Evolutionary conservation across 2,797 vertebrate genomes (phyloP).

Genomic region (Salmo trutta): DNA sequence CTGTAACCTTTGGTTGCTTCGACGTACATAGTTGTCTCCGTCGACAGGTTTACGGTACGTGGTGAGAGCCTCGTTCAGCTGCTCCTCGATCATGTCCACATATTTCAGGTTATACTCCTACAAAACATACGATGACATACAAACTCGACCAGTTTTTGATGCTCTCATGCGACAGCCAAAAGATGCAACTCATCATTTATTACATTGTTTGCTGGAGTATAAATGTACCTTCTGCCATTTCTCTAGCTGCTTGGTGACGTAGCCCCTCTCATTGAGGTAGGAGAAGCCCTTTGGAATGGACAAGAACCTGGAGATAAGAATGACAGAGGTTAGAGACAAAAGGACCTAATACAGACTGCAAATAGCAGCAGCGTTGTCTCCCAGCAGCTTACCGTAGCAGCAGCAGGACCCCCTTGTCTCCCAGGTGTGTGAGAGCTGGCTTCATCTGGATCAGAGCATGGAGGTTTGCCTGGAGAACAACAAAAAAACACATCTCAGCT

Average conservation of each 20-base stretch:
- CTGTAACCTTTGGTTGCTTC: constrained; percentile 86
- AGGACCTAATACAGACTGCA: background rate
- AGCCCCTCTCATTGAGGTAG: constrained; percentile 85
- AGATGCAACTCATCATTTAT: background rate
- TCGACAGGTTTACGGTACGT: constrained; percentile 86
- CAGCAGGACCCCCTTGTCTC: constrained; percentile 84
- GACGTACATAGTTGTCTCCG: constrained; percentile 87
- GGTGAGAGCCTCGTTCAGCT: constrained; percentile 86
- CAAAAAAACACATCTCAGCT: background rate
- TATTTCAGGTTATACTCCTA: constrained; percentile 87
- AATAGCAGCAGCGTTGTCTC: background rate
- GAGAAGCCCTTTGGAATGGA: constrained; percentile 89
- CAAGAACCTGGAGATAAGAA: constrained; percentile 75
- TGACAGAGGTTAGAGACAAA: background rate
- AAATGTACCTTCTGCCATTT: constrained; percentile 83
- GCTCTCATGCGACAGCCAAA: background rate
- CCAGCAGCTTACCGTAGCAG: constrained; percentile 76
- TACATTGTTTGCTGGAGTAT: background rate
- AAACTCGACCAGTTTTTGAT: background rate
- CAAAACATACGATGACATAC: background rate
- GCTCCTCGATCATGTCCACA: constrained; percentile 85
- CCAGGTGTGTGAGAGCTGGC: constrained; percentile 85
- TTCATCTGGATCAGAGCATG: constrained; percentile 88
- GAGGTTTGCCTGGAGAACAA: constrained; percentile 78
- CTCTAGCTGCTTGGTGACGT: constrained; percentile 84